phyloP scores from a whole-genome alignment of 2,113 vertebrate genomes.

The Zootoca vivipara region DNA sequence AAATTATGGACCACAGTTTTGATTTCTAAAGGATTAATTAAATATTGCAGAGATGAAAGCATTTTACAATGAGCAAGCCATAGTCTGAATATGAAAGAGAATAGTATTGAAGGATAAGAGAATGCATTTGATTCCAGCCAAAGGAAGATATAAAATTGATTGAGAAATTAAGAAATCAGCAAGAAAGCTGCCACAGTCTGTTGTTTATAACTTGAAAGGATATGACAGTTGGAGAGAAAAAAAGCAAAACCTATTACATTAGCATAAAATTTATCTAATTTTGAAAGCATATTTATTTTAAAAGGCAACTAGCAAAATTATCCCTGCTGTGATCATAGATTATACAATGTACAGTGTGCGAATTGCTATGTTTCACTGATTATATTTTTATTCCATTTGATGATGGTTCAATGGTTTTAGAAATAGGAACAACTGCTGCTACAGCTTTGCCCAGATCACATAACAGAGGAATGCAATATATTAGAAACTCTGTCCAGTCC shows the following conservation, averaged over 20 bases:
- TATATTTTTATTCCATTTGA: constrained; percentile 59
- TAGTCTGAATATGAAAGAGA: background rate
- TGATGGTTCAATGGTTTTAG: constrained; percentile 51
- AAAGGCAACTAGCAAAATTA: constrained; percentile 43
- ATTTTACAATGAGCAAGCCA: background rate
- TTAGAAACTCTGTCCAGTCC: constrained; percentile 25
- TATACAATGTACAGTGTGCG: constrained; percentile 55
- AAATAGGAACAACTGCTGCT: constrained; percentile 50
- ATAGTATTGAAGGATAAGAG: background rate
- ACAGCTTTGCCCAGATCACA: constrained; percentile 21
- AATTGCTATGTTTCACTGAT: constrained; percentile 48
- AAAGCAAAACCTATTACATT: constrained; percentile 37
- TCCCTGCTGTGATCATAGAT: constrained; percentile 60
- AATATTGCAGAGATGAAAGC: background rate
- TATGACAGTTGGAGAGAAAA: constrained; percentile 16
- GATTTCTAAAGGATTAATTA: background rate
- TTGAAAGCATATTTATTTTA: constrained; percentile 56
- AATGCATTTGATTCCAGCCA: background rate
- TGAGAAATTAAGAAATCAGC: constrained; percentile 38
- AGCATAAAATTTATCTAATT: constrained; percentile 42
- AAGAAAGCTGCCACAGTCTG: constrained; percentile 31
- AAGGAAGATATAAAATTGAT: background rate
- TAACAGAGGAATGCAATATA: constrained; percentile 45
- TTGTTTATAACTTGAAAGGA: constrained; percentile 37
- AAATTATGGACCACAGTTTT: background rate